Evolutionary conservation across 2,113 vertebrate species (phyloP).

Genomic region (Oenanthe oenanthe): DNA sequence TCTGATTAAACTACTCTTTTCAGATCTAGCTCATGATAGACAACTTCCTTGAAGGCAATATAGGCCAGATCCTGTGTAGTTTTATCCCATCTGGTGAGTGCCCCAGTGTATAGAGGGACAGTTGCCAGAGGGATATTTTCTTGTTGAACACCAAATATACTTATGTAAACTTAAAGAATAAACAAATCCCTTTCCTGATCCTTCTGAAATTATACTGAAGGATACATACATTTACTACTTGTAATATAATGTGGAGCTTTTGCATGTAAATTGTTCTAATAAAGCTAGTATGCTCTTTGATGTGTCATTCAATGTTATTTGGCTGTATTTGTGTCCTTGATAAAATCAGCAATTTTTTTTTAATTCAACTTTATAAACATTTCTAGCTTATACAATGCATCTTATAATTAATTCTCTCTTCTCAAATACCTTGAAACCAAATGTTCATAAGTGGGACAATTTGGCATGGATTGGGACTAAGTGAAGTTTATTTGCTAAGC

Average conservation of each 20-base stretch:
- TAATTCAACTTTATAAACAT: neutral
- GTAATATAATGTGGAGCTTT: neutral
- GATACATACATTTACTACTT: neutral
- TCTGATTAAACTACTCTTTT: neutral
- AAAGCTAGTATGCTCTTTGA: constrained; percentile 28
- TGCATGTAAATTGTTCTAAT: constrained; percentile 46
- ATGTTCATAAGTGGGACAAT: neutral
- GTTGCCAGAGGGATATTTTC: neutral
- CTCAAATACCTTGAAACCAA: neutral
- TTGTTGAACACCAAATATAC: neutral
- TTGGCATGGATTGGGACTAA: neutral
- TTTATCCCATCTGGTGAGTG: neutral
- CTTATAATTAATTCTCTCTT: constrained; percentile 13
- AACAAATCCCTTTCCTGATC: neutral
- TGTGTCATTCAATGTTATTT: constrained; percentile 7
- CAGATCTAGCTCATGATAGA: neutral
- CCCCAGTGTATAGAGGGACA: neutral
- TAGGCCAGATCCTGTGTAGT: neutral
- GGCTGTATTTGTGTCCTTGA: constrained; percentile 41
- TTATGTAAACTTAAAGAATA: constrained; percentile 22
- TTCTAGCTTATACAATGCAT: neutral
- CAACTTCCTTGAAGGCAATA: neutral
- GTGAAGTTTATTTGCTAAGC: neutral
- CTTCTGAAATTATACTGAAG: constrained; percentile 29
- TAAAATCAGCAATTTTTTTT: constrained; percentile 28